phyloP scores from a whole-genome alignment of 2,888 invertebrate genomes.

The Scelioninae gen. 2 region DNA sequence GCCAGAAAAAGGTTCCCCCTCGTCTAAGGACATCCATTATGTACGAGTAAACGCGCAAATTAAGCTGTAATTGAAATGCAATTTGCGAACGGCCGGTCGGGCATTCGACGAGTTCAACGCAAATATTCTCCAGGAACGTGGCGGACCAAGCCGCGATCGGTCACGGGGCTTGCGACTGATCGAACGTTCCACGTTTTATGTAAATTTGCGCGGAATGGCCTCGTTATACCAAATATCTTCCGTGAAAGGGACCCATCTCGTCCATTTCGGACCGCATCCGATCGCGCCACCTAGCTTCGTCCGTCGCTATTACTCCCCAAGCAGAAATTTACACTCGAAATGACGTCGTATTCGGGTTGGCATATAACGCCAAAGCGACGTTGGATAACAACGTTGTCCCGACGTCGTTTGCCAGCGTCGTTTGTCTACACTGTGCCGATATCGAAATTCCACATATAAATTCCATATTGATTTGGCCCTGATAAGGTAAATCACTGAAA shows the following conservation, averaged over 20 bases:
- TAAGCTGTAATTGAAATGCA: conserved; percentile 39
- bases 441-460: too few species aligned
- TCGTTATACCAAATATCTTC: conserved; percentile 54
- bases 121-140: conserved; percentile 27
- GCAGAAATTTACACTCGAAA: too few species aligned
- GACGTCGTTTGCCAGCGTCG: too few species aligned
- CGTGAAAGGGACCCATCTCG: conserved; percentile 38
- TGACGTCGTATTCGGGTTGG: too few species aligned
- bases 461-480: too few species aligned
- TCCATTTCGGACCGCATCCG: too few species aligned
- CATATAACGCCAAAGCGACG: too few species aligned
- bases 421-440: too few species aligned
- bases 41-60: conserved; percentile 21
- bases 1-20: background rate
- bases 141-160: conserved; percentile 53
- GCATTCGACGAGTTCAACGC: conserved; percentile 15
- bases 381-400: too few species aligned
- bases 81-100: conserved; percentile 26
- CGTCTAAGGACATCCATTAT: conserved; percentile 3
- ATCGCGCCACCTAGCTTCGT: conserved; percentile 23
- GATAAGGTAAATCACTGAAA: too few species aligned
- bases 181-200: conserved; percentile 57
- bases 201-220: conserved; percentile 52
- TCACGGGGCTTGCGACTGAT: conserved; percentile 53
- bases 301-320: conserved; percentile 1